Conservation (phyloP, 2,888 invertebrate genomes). For the Notocelia uddmanniana region DNA sequence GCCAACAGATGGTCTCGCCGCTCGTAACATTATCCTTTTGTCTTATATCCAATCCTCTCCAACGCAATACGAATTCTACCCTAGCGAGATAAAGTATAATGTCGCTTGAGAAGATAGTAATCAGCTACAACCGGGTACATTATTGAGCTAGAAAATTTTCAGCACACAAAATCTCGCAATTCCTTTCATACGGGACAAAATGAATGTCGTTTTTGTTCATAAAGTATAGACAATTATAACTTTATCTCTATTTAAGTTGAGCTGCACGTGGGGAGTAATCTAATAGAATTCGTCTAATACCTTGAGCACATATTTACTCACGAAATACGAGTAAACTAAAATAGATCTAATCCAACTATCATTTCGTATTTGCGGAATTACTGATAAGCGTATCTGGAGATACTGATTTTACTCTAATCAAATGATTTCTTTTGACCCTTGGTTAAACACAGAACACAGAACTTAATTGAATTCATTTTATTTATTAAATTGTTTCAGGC, state of each 20-base stretch:
- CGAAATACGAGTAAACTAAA: not conserved
- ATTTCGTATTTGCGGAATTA: not conserved
- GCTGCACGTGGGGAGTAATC: not conserved
- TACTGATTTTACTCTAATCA: not conserved
- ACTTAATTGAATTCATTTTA: no score
- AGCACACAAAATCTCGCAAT: slow-evolving; percentile 70
- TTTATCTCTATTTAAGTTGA: not conserved
- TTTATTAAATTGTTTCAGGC: no score
- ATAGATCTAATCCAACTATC: not conserved
- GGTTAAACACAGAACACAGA: no score
- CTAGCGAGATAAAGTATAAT: slow-evolving; percentile 51
- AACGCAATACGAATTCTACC: slow-evolving; percentile 56
- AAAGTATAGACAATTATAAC: slow-evolving; percentile 16
- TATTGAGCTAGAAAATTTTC: slow-evolving; percentile 74
- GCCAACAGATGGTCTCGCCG: slow-evolving; percentile 77
- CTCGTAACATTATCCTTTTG: slow-evolving; percentile 76
- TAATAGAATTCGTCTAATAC: slow-evolving; percentile 1
- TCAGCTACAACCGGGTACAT: slow-evolving; percentile 66
- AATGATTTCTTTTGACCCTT: not conserved
- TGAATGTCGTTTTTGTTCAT: slow-evolving; percentile 30
- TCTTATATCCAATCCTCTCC: slow-evolving; percentile 61
- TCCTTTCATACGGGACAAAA: slow-evolving; percentile 47
- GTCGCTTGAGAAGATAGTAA: slow-evolving; percentile 54
- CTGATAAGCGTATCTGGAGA: not conserved
- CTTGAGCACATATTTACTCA: not conserved